Base-by-base conservation (phyloP, 2,888 invertebrate species). In the Drosophila picticornis region DNA sequence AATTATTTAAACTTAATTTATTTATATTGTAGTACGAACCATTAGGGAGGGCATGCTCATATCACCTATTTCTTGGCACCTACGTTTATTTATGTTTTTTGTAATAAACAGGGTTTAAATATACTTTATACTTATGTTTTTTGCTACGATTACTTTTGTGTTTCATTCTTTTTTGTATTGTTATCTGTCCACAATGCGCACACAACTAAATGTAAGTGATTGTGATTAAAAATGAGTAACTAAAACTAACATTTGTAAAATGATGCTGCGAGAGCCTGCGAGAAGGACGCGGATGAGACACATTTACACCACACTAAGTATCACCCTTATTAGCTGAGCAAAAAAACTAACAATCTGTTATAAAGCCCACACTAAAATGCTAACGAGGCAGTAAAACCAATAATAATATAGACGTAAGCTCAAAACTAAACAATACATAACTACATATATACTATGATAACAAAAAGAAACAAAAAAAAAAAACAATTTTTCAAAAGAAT, bases 331-430 rank as follows among this genome's bases (percentile, higher is more conserved):
- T 60, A 81, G 73, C 80, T 77, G 68, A 86, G 78, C 72, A 60
- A 61, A 16, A 40, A 46, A 58, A 81, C 73, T 81, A 81, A 78
- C 61, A 80, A 68, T 84, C 76, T 82, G 51, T 70, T 66, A 53
- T 50, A 69, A 77, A 70, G 67, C 84, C 75, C 81, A 81, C 81
- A 79, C 84, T 84, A 78, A 38, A 70, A 75, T 88, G 84, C 84
- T 81, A 86, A 67, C 13, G 68, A 73, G 83, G 89, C 85, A 89
- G 77, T 89, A 86, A 89, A 86, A 86, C 85, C 75, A 81, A 82
- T 71, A 56, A 48, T 62, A 43, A 40, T n/a, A 48, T 89, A 85
- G 76, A 69, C 31, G 6, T 87, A 87, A 86, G 80, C 71, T 81
- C 78, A 62, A 64, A 70, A 71, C 75, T 52, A 70, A 73, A 80